Conservation (phyloP, 2,888 invertebrate genomes). For the Pasiphila rectangulata region DNA sequence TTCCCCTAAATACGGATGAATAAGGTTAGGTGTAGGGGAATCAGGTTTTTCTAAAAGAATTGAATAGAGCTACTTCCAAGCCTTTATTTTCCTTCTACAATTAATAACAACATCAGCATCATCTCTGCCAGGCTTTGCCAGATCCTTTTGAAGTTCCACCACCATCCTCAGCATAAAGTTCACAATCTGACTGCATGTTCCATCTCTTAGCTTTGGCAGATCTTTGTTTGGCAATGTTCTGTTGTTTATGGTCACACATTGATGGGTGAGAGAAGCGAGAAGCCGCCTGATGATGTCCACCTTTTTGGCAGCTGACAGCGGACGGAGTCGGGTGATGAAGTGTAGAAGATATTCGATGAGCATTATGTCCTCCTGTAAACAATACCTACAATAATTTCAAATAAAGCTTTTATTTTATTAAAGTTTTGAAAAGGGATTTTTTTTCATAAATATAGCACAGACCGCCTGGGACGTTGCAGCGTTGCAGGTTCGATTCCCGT, state of each 20-base stretch:
- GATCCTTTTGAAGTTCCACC: slow-evolving; percentile 73
- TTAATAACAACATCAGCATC: slow-evolving; percentile 63
- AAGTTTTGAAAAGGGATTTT: no score
- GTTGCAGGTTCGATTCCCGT: slow-evolving; percentile 8
- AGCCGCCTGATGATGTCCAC: slow-evolving; percentile 83
- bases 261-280: slow-evolving; percentile 85
- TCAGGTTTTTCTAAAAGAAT: no score
- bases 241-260: slow-evolving; percentile 70
- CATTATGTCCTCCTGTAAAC: slow-evolving; percentile 82
- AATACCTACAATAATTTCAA: slow-evolving; percentile 1
- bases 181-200: slow-evolving; percentile 75
- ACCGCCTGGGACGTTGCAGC: no score
- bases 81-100: slow-evolving; percentile 60
- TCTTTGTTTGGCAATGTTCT: slow-evolving; percentile 59
- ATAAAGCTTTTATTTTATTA: no score
- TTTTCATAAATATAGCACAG: no score
- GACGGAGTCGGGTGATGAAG: slow-evolving; percentile 84
- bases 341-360: slow-evolving; percentile 87
- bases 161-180: slow-evolving; percentile 77
- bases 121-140: slow-evolving; percentile 61
- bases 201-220: slow-evolving; percentile 78
- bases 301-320: slow-evolving; percentile 81
- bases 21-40: no score
- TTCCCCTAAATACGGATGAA: no score
- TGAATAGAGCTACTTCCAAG: slow-evolving; percentile 72